A percentile compares a stretch with the other conserved stretches of the same genome.
Conservation (phyloP, 2,113 vertebrate species). For the Callopanchax toddi region DNA sequence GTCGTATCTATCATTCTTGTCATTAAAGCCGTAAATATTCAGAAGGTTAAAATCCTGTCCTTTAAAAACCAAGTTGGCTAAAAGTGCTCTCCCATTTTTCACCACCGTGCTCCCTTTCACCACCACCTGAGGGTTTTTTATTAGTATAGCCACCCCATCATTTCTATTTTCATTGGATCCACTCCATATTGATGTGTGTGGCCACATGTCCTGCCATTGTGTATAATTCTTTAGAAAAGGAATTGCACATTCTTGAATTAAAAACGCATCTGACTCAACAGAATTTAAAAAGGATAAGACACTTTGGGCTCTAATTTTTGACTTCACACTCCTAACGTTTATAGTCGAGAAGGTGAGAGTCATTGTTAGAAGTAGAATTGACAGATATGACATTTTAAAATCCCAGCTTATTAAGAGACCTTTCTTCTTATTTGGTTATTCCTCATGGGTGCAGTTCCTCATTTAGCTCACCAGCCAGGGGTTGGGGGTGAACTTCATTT, state of each 20-base stretch:
- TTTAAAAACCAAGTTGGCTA: slow-evolving; percentile 20
- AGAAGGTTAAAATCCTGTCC: slow-evolving; percentile 18
- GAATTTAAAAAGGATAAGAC: slow-evolving; percentile 7
- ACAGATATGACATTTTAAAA: no score
- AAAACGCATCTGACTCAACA: slow-evolving; percentile 14
- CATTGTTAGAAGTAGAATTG: not conserved
- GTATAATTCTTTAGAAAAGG: not conserved
- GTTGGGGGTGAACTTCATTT: no score
- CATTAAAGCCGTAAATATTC: no score
- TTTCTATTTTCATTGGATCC: slow-evolving; percentile 18
- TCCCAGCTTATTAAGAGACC: no score
- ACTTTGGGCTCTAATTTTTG: slow-evolving; percentile 14
- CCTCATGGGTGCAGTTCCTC: no score
- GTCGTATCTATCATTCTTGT: no score
- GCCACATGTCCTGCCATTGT: not conserved
- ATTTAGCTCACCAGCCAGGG: no score
- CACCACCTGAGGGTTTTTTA: not conserved
- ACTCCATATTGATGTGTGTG: no score
- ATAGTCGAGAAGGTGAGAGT: not conserved
- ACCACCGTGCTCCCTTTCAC: slow-evolving; percentile 37
- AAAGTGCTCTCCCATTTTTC: slow-evolving; percentile 17
- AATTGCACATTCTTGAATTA: slow-evolving; percentile 15
- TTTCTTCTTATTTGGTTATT: no score
- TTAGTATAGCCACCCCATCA: slow-evolving; percentile 30
- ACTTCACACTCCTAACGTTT: slow-evolving; percentile 33